Evolutionary conservation across 2,797 vertebrate genomes (phyloP).

Genomic region (Myiotriccus ornatus): DNA sequence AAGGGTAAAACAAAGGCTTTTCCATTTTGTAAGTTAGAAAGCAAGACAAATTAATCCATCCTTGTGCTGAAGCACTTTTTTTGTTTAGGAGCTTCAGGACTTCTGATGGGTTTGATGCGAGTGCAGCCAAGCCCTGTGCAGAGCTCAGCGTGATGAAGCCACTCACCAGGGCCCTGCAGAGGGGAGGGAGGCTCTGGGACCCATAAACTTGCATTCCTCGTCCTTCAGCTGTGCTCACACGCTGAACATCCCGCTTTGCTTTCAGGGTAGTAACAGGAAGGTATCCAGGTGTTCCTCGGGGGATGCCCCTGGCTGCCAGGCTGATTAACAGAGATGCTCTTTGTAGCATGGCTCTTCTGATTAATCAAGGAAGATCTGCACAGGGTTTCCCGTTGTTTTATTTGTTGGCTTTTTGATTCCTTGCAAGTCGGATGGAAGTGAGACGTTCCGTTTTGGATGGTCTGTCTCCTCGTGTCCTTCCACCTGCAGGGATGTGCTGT

Average conservation of each 20-base stretch:
- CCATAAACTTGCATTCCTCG: neutral
- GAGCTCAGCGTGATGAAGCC: neutral
- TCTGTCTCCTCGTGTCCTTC: neutral
- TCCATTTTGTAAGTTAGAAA: neutral
- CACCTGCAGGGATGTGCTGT: rapidly evolving
- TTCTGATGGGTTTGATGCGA: neutral
- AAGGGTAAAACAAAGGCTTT: neutral
- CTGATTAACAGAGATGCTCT: neutral
- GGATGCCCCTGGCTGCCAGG: neutral
- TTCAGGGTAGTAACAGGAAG: neutral
- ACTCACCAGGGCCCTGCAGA: neutral
- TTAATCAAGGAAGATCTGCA: neutral
- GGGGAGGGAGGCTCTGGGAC: neutral
- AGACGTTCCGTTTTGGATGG: neutral
- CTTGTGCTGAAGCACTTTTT: neutral
- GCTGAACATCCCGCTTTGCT: neutral
- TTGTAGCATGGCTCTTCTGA: neutral
- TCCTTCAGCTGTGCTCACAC: neutral
- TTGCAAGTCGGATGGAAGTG: neutral
- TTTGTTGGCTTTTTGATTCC: neutral
- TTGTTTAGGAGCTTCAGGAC: neutral
- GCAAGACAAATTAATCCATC: neutral
- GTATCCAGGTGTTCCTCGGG: neutral
- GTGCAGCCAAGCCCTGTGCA: neutral
- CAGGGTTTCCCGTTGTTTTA: neutral